These are phyloP conservation scores for Bubo bubo DNA, from an alignment of 2,113 vertebrate genomes.

Conservation along the genomic window DNA sequence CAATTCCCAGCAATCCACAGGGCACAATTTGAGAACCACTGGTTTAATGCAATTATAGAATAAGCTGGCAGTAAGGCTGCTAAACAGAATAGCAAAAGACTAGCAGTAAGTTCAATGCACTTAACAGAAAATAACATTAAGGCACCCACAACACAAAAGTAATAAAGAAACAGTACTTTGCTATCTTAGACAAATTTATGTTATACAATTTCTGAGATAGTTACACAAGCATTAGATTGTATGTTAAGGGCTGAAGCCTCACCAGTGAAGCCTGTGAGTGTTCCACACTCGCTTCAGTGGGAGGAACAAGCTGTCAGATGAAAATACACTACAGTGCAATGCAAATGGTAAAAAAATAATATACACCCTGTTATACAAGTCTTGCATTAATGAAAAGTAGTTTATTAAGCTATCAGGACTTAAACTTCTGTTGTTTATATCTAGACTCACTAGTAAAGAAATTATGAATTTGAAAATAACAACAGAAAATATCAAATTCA, in stretches of 20 bases:
- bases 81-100: conserved; percentile 39
- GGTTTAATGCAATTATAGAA: conserved; percentile 14
- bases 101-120: conserved; percentile 30
- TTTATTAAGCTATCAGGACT: background rate
- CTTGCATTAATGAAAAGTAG: background rate
- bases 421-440: background rate
- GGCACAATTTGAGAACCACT: conserved; percentile 54
- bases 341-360: background rate
- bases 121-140: background rate
- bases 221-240: background rate
- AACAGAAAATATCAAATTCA: background rate
- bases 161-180: background rate
- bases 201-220: background rate
- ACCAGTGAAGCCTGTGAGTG: background rate
- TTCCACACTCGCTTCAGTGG: background rate
- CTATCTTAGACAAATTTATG: background rate
- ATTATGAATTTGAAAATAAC: background rate
- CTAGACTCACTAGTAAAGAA: background rate
- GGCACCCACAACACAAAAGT: background rate
- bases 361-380: background rate
- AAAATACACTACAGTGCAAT: background rate
- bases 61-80: conserved; percentile 54
- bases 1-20: background rate
- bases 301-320: background rate
- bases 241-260: background rate